Evolutionary conservation across 2,888 invertebrate genomes (phyloP), one percentile per base, ranked within the genome.

Genomic region (Caradrina kadenii): DNA sequence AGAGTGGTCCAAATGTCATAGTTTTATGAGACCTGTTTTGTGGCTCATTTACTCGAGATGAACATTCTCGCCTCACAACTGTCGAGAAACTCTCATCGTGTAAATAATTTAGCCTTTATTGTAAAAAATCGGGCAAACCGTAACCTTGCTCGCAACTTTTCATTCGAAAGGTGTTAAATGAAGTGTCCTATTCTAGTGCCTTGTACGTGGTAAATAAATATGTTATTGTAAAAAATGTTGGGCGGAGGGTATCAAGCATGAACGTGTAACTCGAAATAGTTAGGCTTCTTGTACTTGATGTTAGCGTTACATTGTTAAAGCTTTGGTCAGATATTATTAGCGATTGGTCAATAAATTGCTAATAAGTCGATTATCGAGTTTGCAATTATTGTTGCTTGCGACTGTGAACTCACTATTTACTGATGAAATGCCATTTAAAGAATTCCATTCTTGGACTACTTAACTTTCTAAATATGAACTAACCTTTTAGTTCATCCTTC

Each of bases 151-250:
- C 48, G 19, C 39, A 45, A 50, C 70, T 50, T 73, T 17, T 67
- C 11, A 53, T 55, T 71, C n/a, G 73, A 58, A 54, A 63, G 31
- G 63, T 66, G 59, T 59, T 50, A 54, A 80, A 67, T 52, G 45
- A 75, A 78, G 76, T 84, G 81, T 61, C 83, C 70, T 83, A 69
- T 78, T 69, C 59, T 66, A 81, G 85, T 84, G 84, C 83, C 84
- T 84, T 83, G 69, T 73, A 74, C 66, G 72, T 81, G 64, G 64
- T 84, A 73, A 62, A 66, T 73, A 64, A 53, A 69, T 72, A 75
- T 54, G 19, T 74, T 50, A 63, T 70, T 74, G 64, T 74, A 79
- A 69, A 53, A 31, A 63, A n/a, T 50, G 54, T 39, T 52, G 53
- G 2, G 45, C 11, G 3, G 19, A 35, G 13, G 17, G 45, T 17